phyloP scores from a whole-genome alignment of 37 sponge, comb jelly and placozoan genomes.

The Diacarnus erythraeanus region DNA sequence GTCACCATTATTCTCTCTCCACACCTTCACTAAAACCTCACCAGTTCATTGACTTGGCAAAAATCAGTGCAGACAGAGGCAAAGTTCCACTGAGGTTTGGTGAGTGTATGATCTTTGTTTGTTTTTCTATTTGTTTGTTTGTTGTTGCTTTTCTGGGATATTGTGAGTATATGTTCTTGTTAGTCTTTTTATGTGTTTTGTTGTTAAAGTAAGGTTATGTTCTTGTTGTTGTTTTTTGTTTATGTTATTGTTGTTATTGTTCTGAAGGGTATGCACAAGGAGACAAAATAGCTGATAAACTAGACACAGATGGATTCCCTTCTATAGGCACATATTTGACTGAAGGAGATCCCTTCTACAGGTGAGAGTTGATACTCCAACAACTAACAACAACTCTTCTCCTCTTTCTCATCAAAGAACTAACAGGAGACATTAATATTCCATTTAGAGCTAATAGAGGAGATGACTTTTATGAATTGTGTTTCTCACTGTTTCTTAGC shows the following conservation, averaged over 20 bases:
- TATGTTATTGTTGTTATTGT: too few relatives aligned
- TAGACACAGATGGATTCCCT: constrained; percentile 94
- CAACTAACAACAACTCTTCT: too few relatives aligned
- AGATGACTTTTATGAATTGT: too few relatives aligned
- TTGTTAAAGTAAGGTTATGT: background rate
- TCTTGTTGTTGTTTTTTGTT: background rate
- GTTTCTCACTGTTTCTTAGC: too few relatives aligned
- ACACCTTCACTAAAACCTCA: too few relatives aligned
- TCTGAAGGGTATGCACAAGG: constrained; percentile 18
- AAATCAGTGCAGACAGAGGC: constrained; percentile 24
- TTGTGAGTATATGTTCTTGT: too few relatives aligned
- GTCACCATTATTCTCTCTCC: too few relatives aligned
- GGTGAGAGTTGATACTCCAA: constrained; percentile 19
- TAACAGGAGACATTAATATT: too few relatives aligned
- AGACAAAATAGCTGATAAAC: constrained; percentile 27
- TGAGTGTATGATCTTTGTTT: background rate
- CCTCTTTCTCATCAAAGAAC: too few relatives aligned
- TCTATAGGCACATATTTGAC: constrained; percentile 74
- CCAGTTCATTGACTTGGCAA: constrained; percentile 42
- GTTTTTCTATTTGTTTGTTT: background rate
- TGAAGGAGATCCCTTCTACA: constrained; percentile 88
- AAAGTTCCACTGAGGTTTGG: constrained; percentile 28
- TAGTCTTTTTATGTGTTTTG: background rate
- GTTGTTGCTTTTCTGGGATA: background rate
- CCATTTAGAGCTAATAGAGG: too few relatives aligned